phyloP scores from a whole-genome alignment of 2,888 invertebrate genomes.

The Ceraclea dissimilis region DNA sequence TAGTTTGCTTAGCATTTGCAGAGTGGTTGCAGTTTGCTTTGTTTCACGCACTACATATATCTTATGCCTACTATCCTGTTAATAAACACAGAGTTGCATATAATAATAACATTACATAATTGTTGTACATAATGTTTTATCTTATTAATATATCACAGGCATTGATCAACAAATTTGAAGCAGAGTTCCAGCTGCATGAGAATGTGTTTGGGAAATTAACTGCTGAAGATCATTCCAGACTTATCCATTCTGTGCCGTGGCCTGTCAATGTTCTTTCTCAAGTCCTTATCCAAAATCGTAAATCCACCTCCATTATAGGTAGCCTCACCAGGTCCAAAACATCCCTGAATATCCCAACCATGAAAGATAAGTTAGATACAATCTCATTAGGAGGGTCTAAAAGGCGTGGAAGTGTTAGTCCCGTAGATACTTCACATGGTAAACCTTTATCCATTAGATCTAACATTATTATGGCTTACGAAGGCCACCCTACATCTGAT shows the following conservation, averaged over 20 bases:
- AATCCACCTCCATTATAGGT: slow-evolving; percentile 45
- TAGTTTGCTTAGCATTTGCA: background rate
- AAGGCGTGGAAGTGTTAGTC: slow-evolving; percentile 38
- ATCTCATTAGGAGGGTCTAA: background rate
- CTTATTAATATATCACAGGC: background rate
- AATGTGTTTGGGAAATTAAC: slow-evolving; percentile 44
- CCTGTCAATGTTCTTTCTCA: slow-evolving; percentile 40
- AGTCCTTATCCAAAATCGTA: slow-evolving; percentile 36
- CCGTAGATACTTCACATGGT: slow-evolving; percentile 23
- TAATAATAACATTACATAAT: no score
- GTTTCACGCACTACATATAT: no score
- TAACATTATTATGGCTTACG: slow-evolving; percentile 9
- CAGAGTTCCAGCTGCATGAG: slow-evolving; percentile 42
- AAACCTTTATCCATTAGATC: background rate
- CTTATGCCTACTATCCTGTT: no score
- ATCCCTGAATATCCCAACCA: slow-evolving; percentile 39
- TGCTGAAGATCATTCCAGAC: slow-evolving; percentile 28
- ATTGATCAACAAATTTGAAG: slow-evolving; percentile 18
- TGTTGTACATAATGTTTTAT: background rate
- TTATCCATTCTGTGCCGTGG: slow-evolving; percentile 40
- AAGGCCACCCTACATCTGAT: background rate
- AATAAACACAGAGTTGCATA: no score
- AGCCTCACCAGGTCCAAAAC: slow-evolving; percentile 51
- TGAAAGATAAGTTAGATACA: slow-evolving; percentile 32
- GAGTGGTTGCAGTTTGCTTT: no score